phyloP scores from a whole-genome alignment of 2,888 invertebrate genomes.

The Phengaris arion region DNA sequence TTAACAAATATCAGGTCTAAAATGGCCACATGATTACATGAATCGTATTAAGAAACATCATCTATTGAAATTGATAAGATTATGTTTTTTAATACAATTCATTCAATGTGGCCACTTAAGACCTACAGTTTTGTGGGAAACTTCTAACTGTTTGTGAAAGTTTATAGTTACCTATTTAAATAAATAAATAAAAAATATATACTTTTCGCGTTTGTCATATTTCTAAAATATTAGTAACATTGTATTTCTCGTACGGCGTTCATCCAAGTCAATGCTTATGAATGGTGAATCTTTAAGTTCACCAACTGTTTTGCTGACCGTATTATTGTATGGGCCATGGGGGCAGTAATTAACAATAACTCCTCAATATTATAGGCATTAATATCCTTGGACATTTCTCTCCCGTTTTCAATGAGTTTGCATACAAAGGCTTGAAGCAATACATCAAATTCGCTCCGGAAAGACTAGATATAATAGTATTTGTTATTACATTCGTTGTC shows the following conservation, averaged over 20 bases:
- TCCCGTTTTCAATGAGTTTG: not conserved
- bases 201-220: too few species aligned
- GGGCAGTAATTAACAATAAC: constrained; percentile 5
- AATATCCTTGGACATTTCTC: constrained; percentile 4
- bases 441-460: not conserved
- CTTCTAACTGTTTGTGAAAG: too few species aligned
- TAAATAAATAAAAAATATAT: too few species aligned
- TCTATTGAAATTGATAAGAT: too few species aligned
- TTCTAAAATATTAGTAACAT: too few species aligned
- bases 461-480: not conserved
- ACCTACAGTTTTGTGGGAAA: too few species aligned
- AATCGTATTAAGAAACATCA: too few species aligned
- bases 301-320: not conserved
- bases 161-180: too few species aligned
- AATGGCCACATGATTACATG: too few species aligned
- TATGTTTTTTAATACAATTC: too few species aligned
- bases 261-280: not conserved
- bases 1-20: too few species aligned
- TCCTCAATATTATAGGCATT: constrained; percentile 4
- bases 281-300: not conserved
- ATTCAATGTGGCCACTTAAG: too few species aligned
- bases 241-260: not conserved
- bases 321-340: not conserved
- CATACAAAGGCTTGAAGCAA: not conserved
- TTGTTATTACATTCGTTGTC: not conserved